These are phyloP conservation scores for Notocelia uddmanniana DNA, from an alignment of 2,888 invertebrate species.

Conservation along the genomic window DNA sequence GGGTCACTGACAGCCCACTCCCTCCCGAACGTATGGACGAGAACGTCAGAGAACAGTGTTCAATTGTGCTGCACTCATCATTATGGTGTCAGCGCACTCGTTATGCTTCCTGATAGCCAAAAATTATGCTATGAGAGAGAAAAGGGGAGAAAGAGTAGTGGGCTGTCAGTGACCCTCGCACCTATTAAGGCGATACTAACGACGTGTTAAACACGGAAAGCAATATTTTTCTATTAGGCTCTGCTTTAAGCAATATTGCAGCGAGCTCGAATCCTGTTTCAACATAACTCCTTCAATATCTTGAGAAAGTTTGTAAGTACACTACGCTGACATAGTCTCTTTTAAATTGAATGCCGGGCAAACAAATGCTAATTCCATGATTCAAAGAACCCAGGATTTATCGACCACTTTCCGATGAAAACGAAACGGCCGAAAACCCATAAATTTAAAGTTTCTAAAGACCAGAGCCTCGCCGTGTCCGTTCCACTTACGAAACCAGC, in stretches of 20 bases:
- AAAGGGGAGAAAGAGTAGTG: too few species aligned
- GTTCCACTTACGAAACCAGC: constrained; percentile 77
- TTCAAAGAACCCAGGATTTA: constrained; percentile 34
- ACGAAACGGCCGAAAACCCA: constrained; percentile 58
- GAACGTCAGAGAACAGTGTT: constrained; percentile 51
- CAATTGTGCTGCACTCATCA: constrained; percentile 35
- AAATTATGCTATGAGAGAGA: too few species aligned
- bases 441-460: constrained; percentile 66
- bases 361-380: constrained; percentile 36
- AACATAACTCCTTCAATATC: constrained; percentile 6
- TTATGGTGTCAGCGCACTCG: constrained; percentile 33
- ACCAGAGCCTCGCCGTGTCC: constrained; percentile 56
- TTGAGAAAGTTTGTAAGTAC: neutral
- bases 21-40: constrained; percentile 51
- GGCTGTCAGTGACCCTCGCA: too few species aligned
- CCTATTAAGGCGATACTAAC: too few species aligned
- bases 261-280: neutral
- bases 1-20: constrained; percentile 74
- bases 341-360: constrained; percentile 6
- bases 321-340: neutral
- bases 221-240: too few species aligned
- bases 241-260: constrained; percentile 31
- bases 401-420: constrained; percentile 39
- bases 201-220: too few species aligned
- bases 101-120: constrained; percentile 30